Evolutionary conservation across 2,797 vertebrate genomes (phyloP).

Genomic region (Menidia menidia): DNA sequence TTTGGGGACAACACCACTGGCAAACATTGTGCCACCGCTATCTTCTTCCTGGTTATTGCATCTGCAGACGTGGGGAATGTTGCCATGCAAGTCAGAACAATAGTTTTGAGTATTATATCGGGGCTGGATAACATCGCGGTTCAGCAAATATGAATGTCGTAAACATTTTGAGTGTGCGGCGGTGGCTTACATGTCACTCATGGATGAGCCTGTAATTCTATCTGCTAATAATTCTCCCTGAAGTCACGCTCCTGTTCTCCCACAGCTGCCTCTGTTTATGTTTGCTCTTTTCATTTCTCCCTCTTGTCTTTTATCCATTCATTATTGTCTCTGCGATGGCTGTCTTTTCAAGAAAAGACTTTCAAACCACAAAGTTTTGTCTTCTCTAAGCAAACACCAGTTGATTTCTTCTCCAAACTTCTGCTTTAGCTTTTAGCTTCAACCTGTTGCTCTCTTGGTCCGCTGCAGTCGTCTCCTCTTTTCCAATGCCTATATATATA

Average conservation of each 20-base stretch:
- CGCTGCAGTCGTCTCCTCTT: conserved; percentile 25
- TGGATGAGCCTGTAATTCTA: conserved; percentile 77
- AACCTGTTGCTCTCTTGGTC: conserved; percentile 25
- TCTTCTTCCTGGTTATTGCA: conserved; percentile 73
- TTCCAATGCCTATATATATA: conserved; percentile 8
- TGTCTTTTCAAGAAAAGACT: conserved; percentile 13
- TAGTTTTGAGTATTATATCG: conserved; percentile 71
- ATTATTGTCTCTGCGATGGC: conserved; percentile 29
- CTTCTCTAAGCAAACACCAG: conserved; percentile 36
- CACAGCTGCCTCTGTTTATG: conserved; percentile 12
- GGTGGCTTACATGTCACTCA: conserved; percentile 77
- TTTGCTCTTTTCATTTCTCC: background rate
- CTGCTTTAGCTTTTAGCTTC: conserved; percentile 25
- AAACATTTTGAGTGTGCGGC: conserved; percentile 74
- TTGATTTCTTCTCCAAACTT: conserved; percentile 20
- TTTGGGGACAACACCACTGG: conserved; percentile 55
- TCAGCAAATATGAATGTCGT: conserved; percentile 74
- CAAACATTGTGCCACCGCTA: conserved; percentile 63
- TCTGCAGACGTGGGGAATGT: conserved; percentile 62
- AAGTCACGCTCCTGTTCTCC: conserved; percentile 58
- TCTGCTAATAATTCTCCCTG: conserved; percentile 62
- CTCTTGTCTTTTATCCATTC: conserved; percentile 5
- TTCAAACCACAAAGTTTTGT: conserved; percentile 37
- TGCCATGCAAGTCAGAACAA: conserved; percentile 72
- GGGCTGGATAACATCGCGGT: conserved; percentile 68